Conservation (phyloP, 2,113 vertebrate genomes). For the Isurus oxyrinchus region DNA sequence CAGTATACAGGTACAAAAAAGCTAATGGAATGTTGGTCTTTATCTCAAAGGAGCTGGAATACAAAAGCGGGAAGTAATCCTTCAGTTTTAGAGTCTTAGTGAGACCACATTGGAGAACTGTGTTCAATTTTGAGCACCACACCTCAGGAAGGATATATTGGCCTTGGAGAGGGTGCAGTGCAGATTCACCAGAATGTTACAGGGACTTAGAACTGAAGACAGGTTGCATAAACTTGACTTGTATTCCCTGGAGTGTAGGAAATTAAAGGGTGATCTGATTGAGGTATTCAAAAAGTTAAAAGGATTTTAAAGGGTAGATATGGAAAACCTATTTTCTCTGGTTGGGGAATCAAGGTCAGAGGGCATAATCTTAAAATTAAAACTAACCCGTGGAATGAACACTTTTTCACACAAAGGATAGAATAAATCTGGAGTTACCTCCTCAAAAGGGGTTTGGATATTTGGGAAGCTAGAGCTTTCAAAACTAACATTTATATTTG, state of each 20-base stretch:
- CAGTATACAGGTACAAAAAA: not conserved
- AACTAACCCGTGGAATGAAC: too few species aligned
- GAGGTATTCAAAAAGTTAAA: too few species aligned
- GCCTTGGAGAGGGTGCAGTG: not conserved
- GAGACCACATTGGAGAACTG: not conserved
- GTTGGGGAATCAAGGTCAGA: too few species aligned
- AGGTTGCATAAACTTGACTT: not conserved
- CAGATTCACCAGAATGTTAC: not conserved
- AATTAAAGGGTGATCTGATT: not conserved
- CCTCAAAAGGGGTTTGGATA: too few species aligned
- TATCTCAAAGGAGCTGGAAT: not conserved
- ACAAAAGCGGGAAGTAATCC: not conserved
- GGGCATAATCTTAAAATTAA: too few species aligned
- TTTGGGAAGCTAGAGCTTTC: too few species aligned
- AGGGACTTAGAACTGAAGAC: not conserved
- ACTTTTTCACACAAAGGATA: too few species aligned
- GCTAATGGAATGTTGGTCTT: too few species aligned
- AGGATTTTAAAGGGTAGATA: too few species aligned
- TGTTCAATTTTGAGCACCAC: not conserved
- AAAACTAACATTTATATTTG: too few species aligned
- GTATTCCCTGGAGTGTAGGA: not conserved
- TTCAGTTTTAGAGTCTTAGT: not conserved
- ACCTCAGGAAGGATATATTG: not conserved
- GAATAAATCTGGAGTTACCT: too few species aligned
- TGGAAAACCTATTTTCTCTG: too few species aligned